Percentiles rank a stretch among this genome's conserved stretches.
Conservation (phyloP, 2,888 invertebrate genomes). For the Leucozona laternaria region DNA sequence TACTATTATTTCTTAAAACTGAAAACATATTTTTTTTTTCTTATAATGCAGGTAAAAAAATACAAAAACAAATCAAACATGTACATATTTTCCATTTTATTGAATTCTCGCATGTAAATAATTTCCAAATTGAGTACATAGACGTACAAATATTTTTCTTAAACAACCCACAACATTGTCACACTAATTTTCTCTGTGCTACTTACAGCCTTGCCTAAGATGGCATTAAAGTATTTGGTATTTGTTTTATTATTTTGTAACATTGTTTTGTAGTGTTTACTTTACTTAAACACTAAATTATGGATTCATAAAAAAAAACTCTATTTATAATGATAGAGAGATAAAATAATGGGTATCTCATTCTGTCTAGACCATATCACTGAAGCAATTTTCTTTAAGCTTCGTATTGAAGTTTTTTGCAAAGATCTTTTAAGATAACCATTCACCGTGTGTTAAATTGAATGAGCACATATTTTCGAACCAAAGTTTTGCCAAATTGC, state of each 20-base stretch:
- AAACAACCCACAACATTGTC: slow-evolving; percentile 17
- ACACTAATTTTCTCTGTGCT: neutral
- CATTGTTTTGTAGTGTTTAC: neutral
- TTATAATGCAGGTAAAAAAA: too few species aligned
- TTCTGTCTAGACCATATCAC: too few species aligned
- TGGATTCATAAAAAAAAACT: neutral
- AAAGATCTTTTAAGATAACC: too few species aligned
- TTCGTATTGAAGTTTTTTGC: too few species aligned
- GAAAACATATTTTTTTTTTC: too few species aligned
- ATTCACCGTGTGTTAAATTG: too few species aligned
- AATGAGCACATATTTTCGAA: too few species aligned
- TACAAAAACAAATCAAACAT: neutral
- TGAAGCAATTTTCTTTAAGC: too few species aligned
- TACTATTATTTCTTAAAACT: too few species aligned
- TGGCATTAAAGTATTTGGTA: slow-evolving; percentile 22
- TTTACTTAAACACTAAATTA: neutral
- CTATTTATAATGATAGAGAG: too few species aligned
- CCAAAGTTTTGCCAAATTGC: too few species aligned
- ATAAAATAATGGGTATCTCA: too few species aligned
- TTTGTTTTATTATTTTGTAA: neutral
- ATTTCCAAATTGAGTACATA: neutral
- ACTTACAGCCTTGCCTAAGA: slow-evolving; percentile 1
- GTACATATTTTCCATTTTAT: neutral
- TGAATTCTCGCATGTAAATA: neutral
- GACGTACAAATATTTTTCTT: neutral